These are phyloP conservation scores for Bombus difficillimus DNA, from an alignment of 1,140 invertebrate genomes.

Conservation along the genomic window DNA sequence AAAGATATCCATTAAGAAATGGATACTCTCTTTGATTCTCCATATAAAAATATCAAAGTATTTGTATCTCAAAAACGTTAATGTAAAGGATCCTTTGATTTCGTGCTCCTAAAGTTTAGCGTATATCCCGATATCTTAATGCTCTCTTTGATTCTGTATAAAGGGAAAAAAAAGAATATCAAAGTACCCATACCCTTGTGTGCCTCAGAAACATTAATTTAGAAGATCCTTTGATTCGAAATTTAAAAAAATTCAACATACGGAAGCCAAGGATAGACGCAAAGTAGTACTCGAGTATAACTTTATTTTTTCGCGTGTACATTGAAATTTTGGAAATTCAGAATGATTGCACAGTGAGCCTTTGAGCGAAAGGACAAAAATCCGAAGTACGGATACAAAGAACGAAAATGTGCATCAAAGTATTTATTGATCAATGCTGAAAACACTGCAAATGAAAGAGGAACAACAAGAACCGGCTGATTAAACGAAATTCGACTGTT, in stretches of 20 bases:
- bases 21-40: no score
- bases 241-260: neutral
- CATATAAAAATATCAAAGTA: no score
- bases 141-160: neutral
- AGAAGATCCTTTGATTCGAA: no score
- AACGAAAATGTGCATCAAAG: neutral
- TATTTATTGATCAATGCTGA: neutral
- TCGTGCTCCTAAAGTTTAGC: no score
- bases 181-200: no score
- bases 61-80: no score
- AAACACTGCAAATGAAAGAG: neutral
- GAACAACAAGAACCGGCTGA: neutral
- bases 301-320: neutral
- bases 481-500: constrained; percentile 16
- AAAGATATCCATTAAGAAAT: no score
- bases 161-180: neutral
- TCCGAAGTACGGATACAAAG: neutral
- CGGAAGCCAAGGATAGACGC: neutral
- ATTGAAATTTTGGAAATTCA: neutral
- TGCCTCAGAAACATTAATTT: no score
- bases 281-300: neutral
- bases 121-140: neutral
- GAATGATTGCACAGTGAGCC: rapidly evolving
- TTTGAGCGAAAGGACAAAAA: neutral
- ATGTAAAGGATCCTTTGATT: no score